Evolutionary conservation across 2,888 invertebrate genomes (phyloP).

Genomic region (Dasysyrphus albostriatus): DNA sequence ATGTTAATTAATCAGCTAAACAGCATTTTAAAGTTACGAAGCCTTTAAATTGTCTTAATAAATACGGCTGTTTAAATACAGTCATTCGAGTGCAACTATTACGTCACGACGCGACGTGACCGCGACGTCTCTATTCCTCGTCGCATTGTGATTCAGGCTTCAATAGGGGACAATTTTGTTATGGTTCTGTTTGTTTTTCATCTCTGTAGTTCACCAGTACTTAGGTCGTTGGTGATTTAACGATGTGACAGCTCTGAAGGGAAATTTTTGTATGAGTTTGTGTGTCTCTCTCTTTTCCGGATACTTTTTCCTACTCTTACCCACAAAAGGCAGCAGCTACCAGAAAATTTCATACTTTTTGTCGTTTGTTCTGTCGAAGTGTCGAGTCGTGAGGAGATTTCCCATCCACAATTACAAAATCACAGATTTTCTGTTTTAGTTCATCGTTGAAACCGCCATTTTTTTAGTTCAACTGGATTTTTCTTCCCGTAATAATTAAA

Average conservation of each 20-base stretch:
- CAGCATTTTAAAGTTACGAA: too few species aligned
- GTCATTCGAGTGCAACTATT: too few species aligned
- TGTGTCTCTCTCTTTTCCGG: neutral
- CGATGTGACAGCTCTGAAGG: slow-evolving; percentile 24
- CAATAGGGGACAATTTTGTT: too few species aligned
- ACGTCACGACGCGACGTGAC: too few species aligned
- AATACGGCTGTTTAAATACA: too few species aligned
- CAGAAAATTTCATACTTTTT: neutral
- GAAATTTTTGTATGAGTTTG: slow-evolving; percentile 33
- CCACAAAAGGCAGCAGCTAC: neutral
- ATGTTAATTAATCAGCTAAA: too few species aligned
- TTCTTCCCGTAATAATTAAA: slow-evolving; percentile 51
- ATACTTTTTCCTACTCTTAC: neutral
- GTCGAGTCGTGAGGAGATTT: slow-evolving; percentile 2
- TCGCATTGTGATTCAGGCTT: too few species aligned
- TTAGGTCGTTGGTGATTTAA: neutral
- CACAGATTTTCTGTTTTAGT: slow-evolving; percentile 68
- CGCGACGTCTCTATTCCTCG: too few species aligned
- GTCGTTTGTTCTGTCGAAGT: slow-evolving; percentile 19
- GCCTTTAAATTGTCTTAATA: too few species aligned
- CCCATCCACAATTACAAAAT: slow-evolving; percentile 8
- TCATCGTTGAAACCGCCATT: slow-evolving; percentile 68
- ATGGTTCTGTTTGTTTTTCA: neutral
- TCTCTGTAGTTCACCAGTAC: neutral
- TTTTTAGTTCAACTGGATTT: slow-evolving; percentile 65